These are phyloP conservation scores for Melieria crassipennis DNA, from an alignment of 2,888 invertebrate genomes.

Conservation along the genomic window DNA sequence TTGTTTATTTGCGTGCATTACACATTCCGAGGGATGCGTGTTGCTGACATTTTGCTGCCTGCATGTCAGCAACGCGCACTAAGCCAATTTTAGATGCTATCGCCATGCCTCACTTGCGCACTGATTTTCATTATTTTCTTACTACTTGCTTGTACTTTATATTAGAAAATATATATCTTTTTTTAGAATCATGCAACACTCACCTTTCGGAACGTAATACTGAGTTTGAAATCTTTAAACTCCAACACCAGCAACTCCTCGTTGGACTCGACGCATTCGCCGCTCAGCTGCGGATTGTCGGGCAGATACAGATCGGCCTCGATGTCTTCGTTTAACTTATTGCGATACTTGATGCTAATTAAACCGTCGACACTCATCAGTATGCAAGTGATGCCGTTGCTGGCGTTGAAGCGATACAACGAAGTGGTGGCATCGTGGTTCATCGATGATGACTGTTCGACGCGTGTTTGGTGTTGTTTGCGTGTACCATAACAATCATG, in stretches of 20 bases:
- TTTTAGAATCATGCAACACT: conserved; percentile 23
- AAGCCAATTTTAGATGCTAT: no score
- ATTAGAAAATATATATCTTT: no score
- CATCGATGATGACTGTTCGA: conserved; percentile 57
- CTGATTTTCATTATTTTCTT: no score
- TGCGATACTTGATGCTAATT: conserved; percentile 76
- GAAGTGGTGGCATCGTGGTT: conserved; percentile 67
- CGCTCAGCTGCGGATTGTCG: conserved; percentile 76
- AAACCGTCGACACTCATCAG: conserved; percentile 76
- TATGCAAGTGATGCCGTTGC: conserved; percentile 81
- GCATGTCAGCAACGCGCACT: no score
- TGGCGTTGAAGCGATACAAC: conserved; percentile 75
- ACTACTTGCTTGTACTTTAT: no score
- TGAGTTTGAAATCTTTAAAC: conserved; percentile 80
- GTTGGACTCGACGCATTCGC: conserved; percentile 81
- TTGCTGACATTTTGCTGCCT: no score
- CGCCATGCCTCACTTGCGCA: no score
- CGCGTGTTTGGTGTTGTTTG: background rate
- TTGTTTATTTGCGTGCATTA: no score
- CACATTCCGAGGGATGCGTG: no score
- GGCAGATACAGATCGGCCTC: conserved; percentile 82
- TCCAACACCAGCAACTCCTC: conserved; percentile 76
- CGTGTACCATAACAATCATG: background rate
- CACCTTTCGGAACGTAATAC: conserved; percentile 85
- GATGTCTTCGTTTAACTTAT: conserved; percentile 72